phyloP scores from a whole-genome alignment of 2,113 vertebrate genomes.

The Pachycephala philippinensis region DNA sequence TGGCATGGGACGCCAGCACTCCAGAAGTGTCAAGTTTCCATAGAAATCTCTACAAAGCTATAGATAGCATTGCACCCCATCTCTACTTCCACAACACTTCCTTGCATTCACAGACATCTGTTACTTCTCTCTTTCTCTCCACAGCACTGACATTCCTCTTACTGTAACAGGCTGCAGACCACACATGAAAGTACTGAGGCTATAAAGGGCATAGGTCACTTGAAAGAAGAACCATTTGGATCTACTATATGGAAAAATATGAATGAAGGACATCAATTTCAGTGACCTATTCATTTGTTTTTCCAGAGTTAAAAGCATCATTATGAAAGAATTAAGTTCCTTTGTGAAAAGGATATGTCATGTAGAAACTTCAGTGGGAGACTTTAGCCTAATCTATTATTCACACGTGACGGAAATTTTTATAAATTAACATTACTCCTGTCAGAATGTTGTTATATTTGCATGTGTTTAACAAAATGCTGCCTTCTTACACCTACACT shows the following conservation, averaged over 20 bases:
- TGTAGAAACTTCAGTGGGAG: not conserved
- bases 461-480: not conserved
- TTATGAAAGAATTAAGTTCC: not conserved
- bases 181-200: not conserved
- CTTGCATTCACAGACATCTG: not conserved
- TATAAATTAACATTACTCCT: conserved; percentile 13
- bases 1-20: rapidly evolving
- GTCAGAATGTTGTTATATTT: conserved; percentile 22
- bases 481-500: conserved; percentile 29
- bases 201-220: not conserved
- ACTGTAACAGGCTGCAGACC: not conserved
- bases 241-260: not conserved
- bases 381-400: not conserved
- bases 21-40: not conserved
- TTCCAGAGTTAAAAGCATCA: not conserved
- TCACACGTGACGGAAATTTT: not conserved
- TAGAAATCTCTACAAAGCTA: not conserved
- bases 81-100: not conserved
- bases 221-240: not conserved
- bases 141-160: not conserved
- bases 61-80: not conserved
- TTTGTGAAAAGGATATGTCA: not conserved
- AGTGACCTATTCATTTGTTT: not conserved
- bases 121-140: not conserved
- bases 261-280: not conserved